These are phyloP conservation scores for Oreohelix idahoensis DNA, from an alignment of 1,140 invertebrate species.

Conservation along the genomic window DNA sequence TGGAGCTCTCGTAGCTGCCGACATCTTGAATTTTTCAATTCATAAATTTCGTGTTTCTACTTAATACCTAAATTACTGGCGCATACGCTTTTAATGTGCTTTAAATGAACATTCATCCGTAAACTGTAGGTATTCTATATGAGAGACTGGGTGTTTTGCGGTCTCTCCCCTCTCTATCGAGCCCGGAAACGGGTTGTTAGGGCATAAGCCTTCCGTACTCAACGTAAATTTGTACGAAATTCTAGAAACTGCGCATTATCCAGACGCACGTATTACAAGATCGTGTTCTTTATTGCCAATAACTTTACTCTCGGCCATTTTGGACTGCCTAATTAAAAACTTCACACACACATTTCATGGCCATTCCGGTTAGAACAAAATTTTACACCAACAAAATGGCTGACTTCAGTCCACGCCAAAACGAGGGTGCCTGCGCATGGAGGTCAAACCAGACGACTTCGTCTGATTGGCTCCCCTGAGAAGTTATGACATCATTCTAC, in stretches of 20 bases:
- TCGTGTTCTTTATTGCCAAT: neutral
- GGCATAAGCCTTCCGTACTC: slow-evolving; percentile 8
- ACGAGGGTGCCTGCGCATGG: slow-evolving; percentile 64
- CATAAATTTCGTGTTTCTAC: slow-evolving; percentile 18
- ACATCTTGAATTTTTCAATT: slow-evolving; percentile 70
- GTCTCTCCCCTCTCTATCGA: neutral
- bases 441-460: slow-evolving; percentile 47
- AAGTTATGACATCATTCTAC: slow-evolving; percentile 65
- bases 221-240: neutral
- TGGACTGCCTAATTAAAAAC: neutral
- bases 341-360: neutral
- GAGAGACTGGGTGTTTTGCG: neutral
- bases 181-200: slow-evolving; percentile 42
- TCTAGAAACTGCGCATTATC: neutral
- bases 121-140: slow-evolving; percentile 12
- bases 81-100: neutral
- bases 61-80: neutral
- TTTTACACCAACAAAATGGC: slow-evolving; percentile 67
- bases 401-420: slow-evolving; percentile 66
- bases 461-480: slow-evolving; percentile 60
- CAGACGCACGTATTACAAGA: neutral
- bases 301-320: slow-evolving; percentile 19
- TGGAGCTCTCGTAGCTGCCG: slow-evolving; percentile 77
- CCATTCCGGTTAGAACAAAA: slow-evolving; percentile 34
- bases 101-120: slow-evolving; percentile 1